Evolutionary conservation across 2,888 invertebrate genomes (phyloP), one percentile per base, ranked within the genome.

Genomic region (Anthoptus insignis): DNA sequence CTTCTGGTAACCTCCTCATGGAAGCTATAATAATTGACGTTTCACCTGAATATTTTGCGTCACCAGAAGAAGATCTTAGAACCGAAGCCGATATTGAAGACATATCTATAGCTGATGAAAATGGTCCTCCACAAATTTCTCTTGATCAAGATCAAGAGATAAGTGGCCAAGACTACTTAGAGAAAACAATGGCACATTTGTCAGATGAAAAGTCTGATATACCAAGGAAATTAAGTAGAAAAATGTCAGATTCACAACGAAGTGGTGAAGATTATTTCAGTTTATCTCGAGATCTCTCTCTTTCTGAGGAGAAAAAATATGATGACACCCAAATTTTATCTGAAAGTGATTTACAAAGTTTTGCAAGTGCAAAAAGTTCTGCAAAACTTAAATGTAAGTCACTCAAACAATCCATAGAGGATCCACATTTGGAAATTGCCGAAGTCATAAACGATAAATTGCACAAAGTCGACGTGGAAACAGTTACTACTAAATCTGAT

Each of bases 21-120:
- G 98, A 98, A 89, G 98, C 98, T 0, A 97, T 98, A 24, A 96
- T 98, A 13, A 98, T 98, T 59, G 98, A 98, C 71, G 97, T 98
- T 0, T 96, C 97, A 0, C 97, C 97, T 0, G 97, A 98, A 73
- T 97, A 97, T 76, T 98, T 97, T 78, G 94, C 94, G 0, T 94
- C 96, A n/a, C 96, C 96, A 3, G 96, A 96, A 73, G 97, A 97
- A 78, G 98, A 98, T 81, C 89, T 97, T 67, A 94, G 97, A 59
- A 98, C 98, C 0, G 98, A 98, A 88, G 97, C 97, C 0, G 98
- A 97, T 72, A 91, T 98, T 68, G 98, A 98, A 81, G 98, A 98
- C 76, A 96, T 97, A 66, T 97, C 98, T 0, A 96, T 97, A 61
- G 95, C 96, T 42, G 97, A 97, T 78, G 97, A 97, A 78, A 95